Conservation (phyloP, 2,113 vertebrate genomes). For the Stegostoma tigrinum region DNA sequence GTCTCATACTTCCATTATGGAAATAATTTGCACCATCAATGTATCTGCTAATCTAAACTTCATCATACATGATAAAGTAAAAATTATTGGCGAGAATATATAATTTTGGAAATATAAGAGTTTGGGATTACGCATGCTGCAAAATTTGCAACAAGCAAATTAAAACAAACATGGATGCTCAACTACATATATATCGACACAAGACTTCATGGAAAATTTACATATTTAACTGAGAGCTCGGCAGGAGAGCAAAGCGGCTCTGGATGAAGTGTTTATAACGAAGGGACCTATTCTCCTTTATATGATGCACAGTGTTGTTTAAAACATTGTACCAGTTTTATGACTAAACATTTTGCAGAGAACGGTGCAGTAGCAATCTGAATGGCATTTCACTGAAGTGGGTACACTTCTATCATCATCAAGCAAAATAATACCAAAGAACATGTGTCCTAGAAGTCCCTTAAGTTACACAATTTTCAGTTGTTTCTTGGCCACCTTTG, state of each 20-base stretch:
- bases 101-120: background rate
- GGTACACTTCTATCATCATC: background rate
- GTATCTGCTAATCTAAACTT: background rate
- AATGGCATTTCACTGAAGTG: background rate
- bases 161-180: background rate
- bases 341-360: background rate
- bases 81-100: background rate
- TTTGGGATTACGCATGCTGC: background rate
- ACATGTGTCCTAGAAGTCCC: background rate
- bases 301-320: background rate
- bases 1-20: background rate
- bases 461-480: background rate
- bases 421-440: background rate
- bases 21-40: background rate
- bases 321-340: background rate
- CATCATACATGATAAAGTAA: background rate
- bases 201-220: background rate
- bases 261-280: background rate
- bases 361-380: background rate
- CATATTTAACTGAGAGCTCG: background rate
- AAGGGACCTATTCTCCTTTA: background rate
- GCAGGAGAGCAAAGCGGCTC: background rate
- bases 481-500: no score
- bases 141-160: background rate
- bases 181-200: background rate